A percentile compares a stretch with the other conserved stretches of the same genome.
Evolutionary conservation across 2,797 vertebrate genomes (phyloP).

Genomic region (Taenioides sp.): DNA sequence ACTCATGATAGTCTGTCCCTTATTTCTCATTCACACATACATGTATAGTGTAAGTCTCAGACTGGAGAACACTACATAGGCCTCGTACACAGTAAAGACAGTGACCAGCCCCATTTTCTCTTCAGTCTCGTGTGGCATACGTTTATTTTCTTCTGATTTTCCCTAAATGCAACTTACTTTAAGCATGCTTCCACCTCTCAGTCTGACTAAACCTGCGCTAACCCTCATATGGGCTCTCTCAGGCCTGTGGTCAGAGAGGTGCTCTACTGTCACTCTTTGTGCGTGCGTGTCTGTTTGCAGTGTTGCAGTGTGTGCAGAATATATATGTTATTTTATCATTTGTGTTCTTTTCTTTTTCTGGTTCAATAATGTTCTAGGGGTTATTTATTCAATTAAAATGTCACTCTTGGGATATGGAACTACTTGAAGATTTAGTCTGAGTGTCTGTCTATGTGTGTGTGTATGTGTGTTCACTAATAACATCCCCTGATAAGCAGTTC

Average conservation of each 20-base stretch:
- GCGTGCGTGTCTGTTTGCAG: conserved; percentile 93
- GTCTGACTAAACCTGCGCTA: conserved; percentile 63
- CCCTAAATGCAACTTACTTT: conserved; percentile 99
- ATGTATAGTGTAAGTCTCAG: not conserved
- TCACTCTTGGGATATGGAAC: conserved; percentile 82
- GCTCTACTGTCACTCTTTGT: conserved; percentile 80
- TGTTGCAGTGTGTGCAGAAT: conserved; percentile 86
- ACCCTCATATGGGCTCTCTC: conserved; percentile 80
- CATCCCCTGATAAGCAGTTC: conserved; percentile 87
- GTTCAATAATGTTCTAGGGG: conserved; percentile 62
- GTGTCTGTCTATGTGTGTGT: conserved; percentile 36
- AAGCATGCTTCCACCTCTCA: conserved; percentile 95
- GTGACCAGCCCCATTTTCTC: conserved; percentile 51
- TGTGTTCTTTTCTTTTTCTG: conserved; percentile 67
- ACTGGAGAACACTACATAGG: not conserved
- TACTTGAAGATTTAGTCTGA: conserved; percentile 81
- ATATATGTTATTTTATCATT: conserved; percentile 73
- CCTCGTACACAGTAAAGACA: not conserved
- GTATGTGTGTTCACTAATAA: conserved; percentile 30
- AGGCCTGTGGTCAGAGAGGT: conserved; percentile 81
- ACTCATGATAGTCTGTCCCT: not conserved
- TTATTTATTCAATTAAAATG: conserved; percentile 69
- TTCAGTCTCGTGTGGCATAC: conserved; percentile 69
- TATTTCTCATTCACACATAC: not conserved
- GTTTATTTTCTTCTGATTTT: conserved; percentile 88